phyloP scores from a whole-genome alignment of 2,888 invertebrate species.

The Chrysolina americana region DNA sequence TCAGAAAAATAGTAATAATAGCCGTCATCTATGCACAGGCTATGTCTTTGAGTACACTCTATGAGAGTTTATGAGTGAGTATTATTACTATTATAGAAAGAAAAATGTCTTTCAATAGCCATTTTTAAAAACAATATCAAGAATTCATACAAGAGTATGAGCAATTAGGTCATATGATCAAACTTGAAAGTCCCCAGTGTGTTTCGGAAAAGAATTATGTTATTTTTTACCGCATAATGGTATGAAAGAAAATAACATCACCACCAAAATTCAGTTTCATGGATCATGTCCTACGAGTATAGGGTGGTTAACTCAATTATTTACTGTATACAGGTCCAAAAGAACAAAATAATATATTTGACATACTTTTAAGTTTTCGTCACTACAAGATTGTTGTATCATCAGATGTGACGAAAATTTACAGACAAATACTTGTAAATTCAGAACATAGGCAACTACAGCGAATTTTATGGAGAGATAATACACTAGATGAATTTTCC shows the following conservation, averaged over 20 bases:
- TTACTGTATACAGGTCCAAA: constrained; percentile 26
- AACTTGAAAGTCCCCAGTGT: background rate
- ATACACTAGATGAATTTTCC: constrained; percentile 21
- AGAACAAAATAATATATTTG: constrained; percentile 24
- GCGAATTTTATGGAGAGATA: constrained; percentile 33
- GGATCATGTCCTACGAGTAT: constrained; percentile 18
- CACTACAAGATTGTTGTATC: constrained; percentile 31
- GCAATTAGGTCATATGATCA: constrained; percentile 38
- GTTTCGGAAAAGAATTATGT: background rate
- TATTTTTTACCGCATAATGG: constrained; percentile 26
- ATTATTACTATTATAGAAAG: no score
- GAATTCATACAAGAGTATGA: background rate
- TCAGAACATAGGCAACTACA: constrained; percentile 28
- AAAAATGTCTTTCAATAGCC: constrained; percentile 24
- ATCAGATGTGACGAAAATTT: constrained; percentile 36
- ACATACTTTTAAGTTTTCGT: constrained; percentile 29
- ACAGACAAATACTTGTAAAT: constrained; percentile 22
- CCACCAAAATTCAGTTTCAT: constrained; percentile 27
- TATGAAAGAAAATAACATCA: constrained; percentile 21
- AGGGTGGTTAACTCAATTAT: constrained; percentile 25
- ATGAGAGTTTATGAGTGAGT: no score
- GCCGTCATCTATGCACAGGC: no score
- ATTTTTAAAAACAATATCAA: background rate
- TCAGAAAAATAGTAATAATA: no score
- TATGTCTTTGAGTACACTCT: no score